Evolutionary conservation across 2,113 vertebrate genomes (phyloP), one percentile per base, ranked within the genome.

Genomic region (Hystrix brachyura): DNA sequence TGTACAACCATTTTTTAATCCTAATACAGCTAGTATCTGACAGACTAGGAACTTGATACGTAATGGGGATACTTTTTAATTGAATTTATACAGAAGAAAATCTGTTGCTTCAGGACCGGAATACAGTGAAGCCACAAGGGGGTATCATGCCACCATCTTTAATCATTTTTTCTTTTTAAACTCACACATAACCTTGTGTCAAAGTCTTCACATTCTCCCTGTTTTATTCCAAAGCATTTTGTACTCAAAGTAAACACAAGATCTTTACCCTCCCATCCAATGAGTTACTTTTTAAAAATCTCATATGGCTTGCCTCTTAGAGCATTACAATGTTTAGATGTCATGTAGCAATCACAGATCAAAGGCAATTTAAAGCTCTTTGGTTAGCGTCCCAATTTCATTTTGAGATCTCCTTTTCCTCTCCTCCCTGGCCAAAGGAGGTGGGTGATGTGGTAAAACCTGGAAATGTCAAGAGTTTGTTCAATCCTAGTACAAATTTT

Each of bases 91-190:
- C 46, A 92, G 55, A 72, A 64, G 27, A 2, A 0, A 9, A 5
- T 71, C 34, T 55, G 10, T n/a, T n/a, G 64, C 69, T 90, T 82
- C 57, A 48, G 17, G 0, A 25, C 29, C 32, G n/a, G 62, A 81
- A 38, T 48, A 48, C 10, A 6, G 53, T 12, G 55, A 81, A 53
- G 85, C 82, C 96, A 93, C 96, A 69, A 96, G 94, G 55, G 95
- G 74, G 74, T 78, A 32, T 78, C 46, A 32, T 27, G 14, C 51
- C 74, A 78, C 46, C 46, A 14, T 51, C 27, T 27, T 51, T 51
- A 32, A 14, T 32, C 27, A 32, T 18, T 32, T 14, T 51, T 29
- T 27, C 15, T 48, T 51, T 29, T 46, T 51, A 21, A 9, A 4
- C 29, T 32, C 13, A 32, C 2, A 0, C 0, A 32, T 43, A 23